Conservation (phyloP, 2,888 invertebrate species). For the Epinotia nisella region DNA sequence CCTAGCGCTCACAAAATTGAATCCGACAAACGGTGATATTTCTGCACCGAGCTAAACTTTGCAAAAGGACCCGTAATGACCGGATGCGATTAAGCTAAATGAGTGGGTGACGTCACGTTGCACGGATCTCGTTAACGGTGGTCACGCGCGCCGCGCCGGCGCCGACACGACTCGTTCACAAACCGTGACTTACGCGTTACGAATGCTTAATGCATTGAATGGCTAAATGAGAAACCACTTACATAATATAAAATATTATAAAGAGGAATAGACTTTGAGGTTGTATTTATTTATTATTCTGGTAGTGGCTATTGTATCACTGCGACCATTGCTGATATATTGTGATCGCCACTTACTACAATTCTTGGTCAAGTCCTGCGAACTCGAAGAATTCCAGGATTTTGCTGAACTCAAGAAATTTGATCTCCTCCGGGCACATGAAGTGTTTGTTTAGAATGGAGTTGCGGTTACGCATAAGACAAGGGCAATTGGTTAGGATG, state of each 20-base stretch:
- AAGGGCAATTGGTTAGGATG: too few species aligned
- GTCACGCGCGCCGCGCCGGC: slow-evolving; percentile 19
- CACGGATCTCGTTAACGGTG: slow-evolving; percentile 23
- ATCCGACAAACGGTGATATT: not conserved
- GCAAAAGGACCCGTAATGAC: slow-evolving; percentile 9
- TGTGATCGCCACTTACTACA: too few species aligned
- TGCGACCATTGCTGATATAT: too few species aligned
- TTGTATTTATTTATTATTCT: too few species aligned
- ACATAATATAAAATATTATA: not conserved
- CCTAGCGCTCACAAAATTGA: not conserved
- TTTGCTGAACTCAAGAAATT: too few species aligned
- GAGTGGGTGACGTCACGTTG: slow-evolving; percentile 17
- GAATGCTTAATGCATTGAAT: slow-evolving; percentile 6
- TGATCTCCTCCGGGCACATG: too few species aligned
- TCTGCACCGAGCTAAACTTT: not conserved
- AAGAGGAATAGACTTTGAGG: too few species aligned
- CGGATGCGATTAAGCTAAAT: slow-evolving; percentile 30
- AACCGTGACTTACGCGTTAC: slow-evolving; percentile 4
- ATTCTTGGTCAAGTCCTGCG: too few species aligned
- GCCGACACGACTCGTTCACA: slow-evolving; percentile 5
- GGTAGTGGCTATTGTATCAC: too few species aligned
- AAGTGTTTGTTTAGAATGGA: too few species aligned
- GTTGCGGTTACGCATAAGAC: too few species aligned
- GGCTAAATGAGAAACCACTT: not conserved
- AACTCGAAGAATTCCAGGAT: too few species aligned